Evolutionary conservation across 2,888 invertebrate genomes (phyloP).

Genomic region (Trissoscelio sp.): DNA sequence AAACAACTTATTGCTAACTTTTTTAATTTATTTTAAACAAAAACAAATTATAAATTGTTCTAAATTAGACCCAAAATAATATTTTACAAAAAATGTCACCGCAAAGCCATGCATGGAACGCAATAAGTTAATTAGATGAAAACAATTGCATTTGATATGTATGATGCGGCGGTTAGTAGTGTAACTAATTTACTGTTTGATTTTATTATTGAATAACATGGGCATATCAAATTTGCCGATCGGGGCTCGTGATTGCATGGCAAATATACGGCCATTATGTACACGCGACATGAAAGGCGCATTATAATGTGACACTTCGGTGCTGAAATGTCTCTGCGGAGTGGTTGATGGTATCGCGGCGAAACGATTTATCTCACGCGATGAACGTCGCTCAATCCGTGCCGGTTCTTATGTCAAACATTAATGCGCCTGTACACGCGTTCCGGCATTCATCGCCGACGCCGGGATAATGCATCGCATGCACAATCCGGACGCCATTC

Average conservation of each 20-base stretch:
- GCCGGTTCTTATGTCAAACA: slow-evolving; percentile 40
- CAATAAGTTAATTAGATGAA: too few relatives aligned
- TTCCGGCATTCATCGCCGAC: slow-evolving; percentile 14
- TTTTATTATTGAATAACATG: slow-evolving; percentile 54
- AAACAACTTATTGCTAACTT: too few relatives aligned
- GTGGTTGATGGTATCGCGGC: slow-evolving; percentile 21
- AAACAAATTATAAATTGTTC: too few relatives aligned
- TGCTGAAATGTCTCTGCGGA: slow-evolving; percentile 34
- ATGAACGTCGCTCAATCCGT: slow-evolving; percentile 39
- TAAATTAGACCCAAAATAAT: too few relatives aligned
- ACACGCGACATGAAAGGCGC: slow-evolving; percentile 47
- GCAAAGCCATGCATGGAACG: too few relatives aligned
- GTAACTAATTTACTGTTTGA: slow-evolving; percentile 49
- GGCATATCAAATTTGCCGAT: slow-evolving; percentile 47
- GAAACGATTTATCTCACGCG: slow-evolving; percentile 42
- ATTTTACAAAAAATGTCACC: too few relatives aligned
- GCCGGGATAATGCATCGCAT: slow-evolving; percentile 42
- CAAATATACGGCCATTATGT: slow-evolving; percentile 43
- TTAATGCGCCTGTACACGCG: slow-evolving; percentile 40
- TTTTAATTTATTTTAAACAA: too few relatives aligned
- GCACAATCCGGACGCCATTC: slow-evolving; percentile 21
- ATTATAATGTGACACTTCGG: slow-evolving; percentile 49
- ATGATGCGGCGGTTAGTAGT: too few relatives aligned
- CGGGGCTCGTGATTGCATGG: slow-evolving; percentile 33
- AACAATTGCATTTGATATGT: too few relatives aligned